Base-by-base conservation (phyloP, 2,888 invertebrate genomes). In the Salpingus planirostris region DNA sequence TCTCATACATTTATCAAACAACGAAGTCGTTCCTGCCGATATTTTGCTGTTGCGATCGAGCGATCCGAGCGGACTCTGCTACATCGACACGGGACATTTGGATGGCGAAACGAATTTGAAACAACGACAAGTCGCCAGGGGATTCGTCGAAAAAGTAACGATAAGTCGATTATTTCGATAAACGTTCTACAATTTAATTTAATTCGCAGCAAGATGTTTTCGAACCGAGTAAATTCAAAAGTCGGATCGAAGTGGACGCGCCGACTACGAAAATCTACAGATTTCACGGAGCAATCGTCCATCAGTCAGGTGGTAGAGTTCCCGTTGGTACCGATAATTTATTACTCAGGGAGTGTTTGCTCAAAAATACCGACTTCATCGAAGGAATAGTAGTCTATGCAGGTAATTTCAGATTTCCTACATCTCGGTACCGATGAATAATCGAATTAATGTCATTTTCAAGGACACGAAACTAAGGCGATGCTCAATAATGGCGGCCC, bases 341-440 rank as follows among this genome's bases (percentile, higher is more conserved):
- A 44, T 69, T 97, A 47, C 75, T 97, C 40, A 73, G 96, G 55
- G 96, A 95, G 60, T 96, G 95, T 64, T 76, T 87, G 45, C 73
- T 97, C 50, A 91, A 95, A 68, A 97, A 97, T 65, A 96, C 97
- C 6, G 93, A 95, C 64, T 96, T 77, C 62, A 78, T 96, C 22
- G 96, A 96, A 63, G 97, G 96, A 34, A 84, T 97, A 57, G 92
- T 96, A 27, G 86, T 97, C 31, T 97, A 97, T 71, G 92, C 91
- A 44, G 86, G 79, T 76, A 60, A 57, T n/a, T n/a, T n/a, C n/a
- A 53, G 8, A 10, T 21, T 22, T 29, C 11, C 22, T 21, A 24
- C 5, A 18, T 18, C 5, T 18, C 5, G 8, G 18, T 18, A 18
- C 5, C 5, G 18, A 6, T 18, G 18, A 18, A 18, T 18, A 18